Conservation (phyloP, 2,888 invertebrate species). For the Gymnocheta viridis region DNA sequence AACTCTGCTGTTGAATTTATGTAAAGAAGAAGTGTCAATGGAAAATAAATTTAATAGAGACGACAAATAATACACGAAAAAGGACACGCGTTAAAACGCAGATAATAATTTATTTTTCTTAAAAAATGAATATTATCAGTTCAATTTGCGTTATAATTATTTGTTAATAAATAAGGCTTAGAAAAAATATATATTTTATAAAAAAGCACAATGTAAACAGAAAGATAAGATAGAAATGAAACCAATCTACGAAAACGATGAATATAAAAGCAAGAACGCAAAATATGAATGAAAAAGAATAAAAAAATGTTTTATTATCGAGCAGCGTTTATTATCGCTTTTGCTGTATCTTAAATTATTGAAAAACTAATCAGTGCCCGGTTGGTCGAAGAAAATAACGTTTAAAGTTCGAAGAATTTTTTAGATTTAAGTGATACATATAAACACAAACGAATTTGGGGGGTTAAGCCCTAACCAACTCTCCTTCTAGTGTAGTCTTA, state of each 20-base stretch:
- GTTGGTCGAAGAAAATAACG: not conserved
- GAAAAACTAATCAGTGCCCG: conserved; percentile 61
- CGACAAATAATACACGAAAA: conserved; percentile 47
- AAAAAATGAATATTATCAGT: conserved; percentile 74
- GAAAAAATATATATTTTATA: conserved; percentile 24
- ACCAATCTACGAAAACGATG: conserved; percentile 27
- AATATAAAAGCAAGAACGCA: conserved; percentile 63
- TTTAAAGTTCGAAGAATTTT: conserved; percentile 39
- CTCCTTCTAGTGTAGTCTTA: conserved; percentile 48
- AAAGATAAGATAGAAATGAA: conserved; percentile 35
- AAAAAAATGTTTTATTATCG: conserved; percentile 78
- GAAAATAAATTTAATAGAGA: conserved; percentile 40
- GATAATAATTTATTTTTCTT: conserved; percentile 71
- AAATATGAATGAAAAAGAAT: conserved; percentile 63
- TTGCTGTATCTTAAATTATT: conserved; percentile 75
- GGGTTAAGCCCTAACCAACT: conserved; percentile 57
- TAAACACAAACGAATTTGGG: conserved; percentile 57
- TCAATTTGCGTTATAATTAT: conserved; percentile 72
- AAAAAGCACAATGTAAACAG: conserved; percentile 29
- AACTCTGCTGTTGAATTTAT: not conserved
- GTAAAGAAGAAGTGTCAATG: conserved; percentile 47
- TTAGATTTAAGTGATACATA: conserved; percentile 44
- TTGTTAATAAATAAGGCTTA: conserved; percentile 68
- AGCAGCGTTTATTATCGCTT: conserved; percentile 75
- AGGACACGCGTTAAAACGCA: conserved; percentile 75